phyloP scores from a whole-genome alignment of 2,113 vertebrate genomes.

The Climacteris rufus region DNA sequence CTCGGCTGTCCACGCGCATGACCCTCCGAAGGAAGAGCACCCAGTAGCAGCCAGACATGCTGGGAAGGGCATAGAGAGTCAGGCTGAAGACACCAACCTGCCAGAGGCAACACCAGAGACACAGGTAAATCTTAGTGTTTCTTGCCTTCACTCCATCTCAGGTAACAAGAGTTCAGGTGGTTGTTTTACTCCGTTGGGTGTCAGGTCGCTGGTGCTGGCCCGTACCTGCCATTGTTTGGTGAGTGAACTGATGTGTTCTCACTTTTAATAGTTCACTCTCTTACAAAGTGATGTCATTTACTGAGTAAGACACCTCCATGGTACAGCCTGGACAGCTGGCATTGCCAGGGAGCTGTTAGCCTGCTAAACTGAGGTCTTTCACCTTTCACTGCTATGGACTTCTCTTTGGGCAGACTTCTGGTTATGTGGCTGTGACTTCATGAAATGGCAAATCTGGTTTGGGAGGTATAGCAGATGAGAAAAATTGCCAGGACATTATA shows the following conservation, averaged over 20 bases:
- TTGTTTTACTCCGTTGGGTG: background rate
- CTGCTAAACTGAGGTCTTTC: background rate
- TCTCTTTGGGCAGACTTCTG: background rate
- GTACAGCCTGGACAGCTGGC: background rate
- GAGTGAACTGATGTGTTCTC: background rate
- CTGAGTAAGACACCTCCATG: background rate
- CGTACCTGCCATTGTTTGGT: background rate
- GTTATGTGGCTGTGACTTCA: background rate
- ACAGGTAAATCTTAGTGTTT: constrained; percentile 29
- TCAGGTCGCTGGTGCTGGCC: background rate
- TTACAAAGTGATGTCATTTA: background rate
- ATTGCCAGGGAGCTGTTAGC: background rate
- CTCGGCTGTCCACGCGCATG: constrained; percentile 70
- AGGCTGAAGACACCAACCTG: background rate
- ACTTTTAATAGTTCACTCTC: background rate
- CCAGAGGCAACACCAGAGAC: background rate
- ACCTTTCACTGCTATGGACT: background rate
- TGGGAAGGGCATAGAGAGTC: background rate
- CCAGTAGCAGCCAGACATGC: constrained; percentile 14
- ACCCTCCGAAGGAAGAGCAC: constrained; percentile 60
- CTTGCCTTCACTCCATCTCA: rapidly evolving
- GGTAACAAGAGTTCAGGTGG: background rate
- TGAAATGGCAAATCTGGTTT: background rate
- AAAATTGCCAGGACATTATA: background rate
- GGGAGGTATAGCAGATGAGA: background rate